Percentiles rank a stretch among this genome's conserved stretches.
phyloP scores from a whole-genome alignment of 2,888 invertebrate species.

The Dynastes hyllus region DNA sequence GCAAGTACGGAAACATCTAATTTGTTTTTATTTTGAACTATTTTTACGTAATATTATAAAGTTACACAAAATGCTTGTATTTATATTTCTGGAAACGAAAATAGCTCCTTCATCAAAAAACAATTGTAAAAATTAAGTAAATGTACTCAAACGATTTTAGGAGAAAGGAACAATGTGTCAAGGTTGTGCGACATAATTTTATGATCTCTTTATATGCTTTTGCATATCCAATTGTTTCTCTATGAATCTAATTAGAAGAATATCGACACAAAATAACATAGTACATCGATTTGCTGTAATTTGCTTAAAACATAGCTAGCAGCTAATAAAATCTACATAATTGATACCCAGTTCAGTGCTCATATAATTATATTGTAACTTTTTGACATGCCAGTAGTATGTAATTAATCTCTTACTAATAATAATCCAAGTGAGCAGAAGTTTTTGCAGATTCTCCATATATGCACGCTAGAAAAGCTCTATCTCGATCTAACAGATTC shows the following conservation, averaged over 20 bases:
- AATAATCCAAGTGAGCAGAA: not conserved
- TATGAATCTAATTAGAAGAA: not conserved
- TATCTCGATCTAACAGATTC: not conserved
- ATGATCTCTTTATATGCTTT: too few relatives aligned
- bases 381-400: slow-evolving; percentile 11
- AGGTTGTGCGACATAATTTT: too few relatives aligned
- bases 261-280: not conserved
- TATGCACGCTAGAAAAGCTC: not conserved
- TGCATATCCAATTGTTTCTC: too few relatives aligned
- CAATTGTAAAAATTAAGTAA: too few relatives aligned
- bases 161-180: too few relatives aligned
- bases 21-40: too few relatives aligned
- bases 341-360: not conserved
- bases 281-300: slow-evolving; percentile 22
- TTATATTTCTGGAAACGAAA: too few relatives aligned
- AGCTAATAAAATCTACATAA: slow-evolving; percentile 20
- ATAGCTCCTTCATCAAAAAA: too few relatives aligned
- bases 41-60: too few relatives aligned
- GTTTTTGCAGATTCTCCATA: not conserved
- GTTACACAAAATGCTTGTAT: too few relatives aligned
- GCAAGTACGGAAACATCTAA: too few relatives aligned
- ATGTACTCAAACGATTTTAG: too few relatives aligned
- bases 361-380: slow-evolving; percentile 5
- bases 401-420: slow-evolving; percentile 1
- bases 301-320: slow-evolving; percentile 2